Evolutionary conservation across 2,113 vertebrate species (phyloP).

Genomic region (Oncorhynchus masou): DNA sequence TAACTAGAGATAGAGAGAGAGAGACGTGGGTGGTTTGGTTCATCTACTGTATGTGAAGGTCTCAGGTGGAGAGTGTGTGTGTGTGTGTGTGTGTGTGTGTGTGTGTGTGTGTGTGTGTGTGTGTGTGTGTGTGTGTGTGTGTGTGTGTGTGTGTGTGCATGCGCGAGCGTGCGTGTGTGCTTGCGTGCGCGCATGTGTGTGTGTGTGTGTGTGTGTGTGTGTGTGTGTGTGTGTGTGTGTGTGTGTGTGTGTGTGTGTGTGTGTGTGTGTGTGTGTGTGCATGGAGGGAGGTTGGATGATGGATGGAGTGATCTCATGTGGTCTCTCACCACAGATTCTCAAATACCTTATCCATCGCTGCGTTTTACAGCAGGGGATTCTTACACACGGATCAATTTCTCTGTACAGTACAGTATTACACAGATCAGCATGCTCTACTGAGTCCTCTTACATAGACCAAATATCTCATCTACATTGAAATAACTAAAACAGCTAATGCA

Average conservation of each 20-base stretch:
- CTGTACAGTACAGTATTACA: neutral
- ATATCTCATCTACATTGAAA: neutral
- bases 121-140: neutral
- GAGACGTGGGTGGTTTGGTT: conserved; percentile 21
- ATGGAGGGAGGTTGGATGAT: conserved; percentile 55
- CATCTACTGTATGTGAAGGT: neutral
- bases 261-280: conserved; percentile 25
- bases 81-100: neutral
- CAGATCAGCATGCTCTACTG: neutral
- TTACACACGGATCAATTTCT: conserved; percentile 32
- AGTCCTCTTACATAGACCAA: neutral
- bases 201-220: neutral
- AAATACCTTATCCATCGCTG: conserved; percentile 57
- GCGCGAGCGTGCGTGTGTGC: neutral
- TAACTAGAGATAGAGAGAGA: neutral
- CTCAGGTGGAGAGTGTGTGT: neutral
- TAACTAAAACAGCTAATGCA: neutral
- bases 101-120: neutral
- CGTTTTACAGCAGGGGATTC: conserved; percentile 59
- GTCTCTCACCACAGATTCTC: conserved; percentile 61
- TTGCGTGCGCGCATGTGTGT: neutral
- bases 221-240: neutral
- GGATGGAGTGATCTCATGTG: conserved; percentile 66
- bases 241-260: neutral
- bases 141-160: neutral